These are phyloP conservation scores for Ianthella basta DNA, from an alignment of 37 sponge, comb jelly and placozoan species.

Conservation along the genomic window DNA sequence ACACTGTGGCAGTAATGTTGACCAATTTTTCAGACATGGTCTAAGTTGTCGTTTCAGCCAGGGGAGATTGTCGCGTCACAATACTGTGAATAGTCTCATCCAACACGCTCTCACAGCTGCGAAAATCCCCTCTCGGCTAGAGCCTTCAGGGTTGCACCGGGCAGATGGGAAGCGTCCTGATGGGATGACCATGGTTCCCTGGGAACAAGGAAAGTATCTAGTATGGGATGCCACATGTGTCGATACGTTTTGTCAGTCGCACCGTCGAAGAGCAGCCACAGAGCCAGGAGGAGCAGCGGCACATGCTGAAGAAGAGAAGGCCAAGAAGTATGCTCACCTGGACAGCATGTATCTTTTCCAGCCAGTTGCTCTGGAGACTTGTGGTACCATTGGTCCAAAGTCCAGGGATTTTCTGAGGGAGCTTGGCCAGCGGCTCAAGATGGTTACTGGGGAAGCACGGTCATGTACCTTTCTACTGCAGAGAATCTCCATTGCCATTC, in stretches of 20 bases:
- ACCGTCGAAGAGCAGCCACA: not conserved
- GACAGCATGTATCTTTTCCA: not conserved
- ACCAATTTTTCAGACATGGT: slow-evolving; percentile 32
- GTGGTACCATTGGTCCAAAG: slow-evolving; percentile 6
- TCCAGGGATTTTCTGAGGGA: not conserved
- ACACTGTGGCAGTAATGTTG: slow-evolving; percentile 41
- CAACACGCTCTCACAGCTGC: slow-evolving; percentile 40
- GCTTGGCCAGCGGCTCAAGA: not conserved
- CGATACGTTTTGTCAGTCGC: slow-evolving; percentile 18
- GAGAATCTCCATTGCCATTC: slow-evolving; percentile 8
- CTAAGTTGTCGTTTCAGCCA: slow-evolving; percentile 30
- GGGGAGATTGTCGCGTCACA: slow-evolving; percentile 26
- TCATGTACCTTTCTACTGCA: slow-evolving; percentile 6
- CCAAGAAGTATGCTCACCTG: slow-evolving; percentile 23
- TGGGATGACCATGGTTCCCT: slow-evolving; percentile 47
- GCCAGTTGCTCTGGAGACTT: slow-evolving; percentile 28
- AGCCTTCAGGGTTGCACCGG: slow-evolving; percentile 28
- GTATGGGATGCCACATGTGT: slow-evolving; percentile 38
- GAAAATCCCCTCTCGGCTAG: slow-evolving; percentile 33
- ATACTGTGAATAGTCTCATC: slow-evolving; percentile 40
- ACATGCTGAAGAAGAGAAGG: slow-evolving; percentile 11
- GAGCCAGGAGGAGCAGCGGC: not conserved
- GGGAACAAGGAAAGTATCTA: slow-evolving; percentile 24
- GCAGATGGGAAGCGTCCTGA: slow-evolving; percentile 47
- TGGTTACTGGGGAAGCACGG: slow-evolving; percentile 1